Conservation (phyloP, 2,888 invertebrate species). For the Heliconius hortense region DNA sequence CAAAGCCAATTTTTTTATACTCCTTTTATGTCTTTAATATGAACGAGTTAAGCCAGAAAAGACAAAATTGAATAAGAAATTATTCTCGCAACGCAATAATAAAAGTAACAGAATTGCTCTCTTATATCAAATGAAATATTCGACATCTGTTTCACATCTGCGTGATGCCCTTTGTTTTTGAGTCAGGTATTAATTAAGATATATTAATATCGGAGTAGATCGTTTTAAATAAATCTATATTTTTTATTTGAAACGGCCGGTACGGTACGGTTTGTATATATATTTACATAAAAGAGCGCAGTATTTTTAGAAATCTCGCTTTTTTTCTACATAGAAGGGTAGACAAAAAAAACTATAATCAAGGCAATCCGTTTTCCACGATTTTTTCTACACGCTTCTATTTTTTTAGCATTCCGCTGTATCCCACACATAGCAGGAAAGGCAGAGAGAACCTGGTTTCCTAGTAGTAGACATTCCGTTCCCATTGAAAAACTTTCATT, state of each 20-base stretch:
- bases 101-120: slow-evolving; percentile 23
- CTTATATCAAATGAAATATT: slow-evolving; percentile 23
- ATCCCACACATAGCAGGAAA: no score
- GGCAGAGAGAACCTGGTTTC: no score
- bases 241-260: neutral
- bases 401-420: no score
- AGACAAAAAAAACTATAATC: no score
- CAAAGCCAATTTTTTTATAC: slow-evolving; percentile 1
- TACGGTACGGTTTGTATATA: no score
- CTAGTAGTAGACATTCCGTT: no score
- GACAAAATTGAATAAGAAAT: slow-evolving; percentile 15
- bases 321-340: no score
- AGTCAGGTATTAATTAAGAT: slow-evolving; percentile 13
- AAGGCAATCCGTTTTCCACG: no score
- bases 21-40: slow-evolving; percentile 16
- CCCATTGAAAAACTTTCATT: no score
- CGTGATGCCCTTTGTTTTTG: slow-evolving; percentile 9
- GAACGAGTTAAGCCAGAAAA: slow-evolving; percentile 16
- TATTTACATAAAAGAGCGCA: no score
- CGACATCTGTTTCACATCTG: slow-evolving; percentile 23
- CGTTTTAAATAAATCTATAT: neutral
- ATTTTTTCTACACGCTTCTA: no score
- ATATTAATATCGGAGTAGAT: neutral
- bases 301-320: no score
- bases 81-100: slow-evolving; percentile 3